Base-by-base conservation (phyloP, 2,888 invertebrate genomes). In the Malachius bipustulatus region DNA sequence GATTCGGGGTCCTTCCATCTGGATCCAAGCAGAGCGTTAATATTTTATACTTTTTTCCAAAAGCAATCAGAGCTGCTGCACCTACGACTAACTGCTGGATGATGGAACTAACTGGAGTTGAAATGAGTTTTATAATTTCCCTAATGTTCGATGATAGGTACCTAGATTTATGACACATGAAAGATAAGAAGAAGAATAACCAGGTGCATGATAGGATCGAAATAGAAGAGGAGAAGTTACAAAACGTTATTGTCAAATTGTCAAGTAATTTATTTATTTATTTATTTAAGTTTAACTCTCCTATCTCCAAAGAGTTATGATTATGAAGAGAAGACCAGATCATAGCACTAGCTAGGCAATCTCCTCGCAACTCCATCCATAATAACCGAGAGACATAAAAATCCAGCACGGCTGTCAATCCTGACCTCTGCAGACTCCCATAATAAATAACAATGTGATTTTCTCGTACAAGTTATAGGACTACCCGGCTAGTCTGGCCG, bases 391-490 rank as follows among this genome's bases (percentile, higher is more conserved):
- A 19, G 24, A 19, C 24, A 19, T 19, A 19, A 19, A 19, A 19
- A 19, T 19, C 24, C 24, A 19, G 24, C 34, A 26, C 29, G 38
- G 36, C 46, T 46, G 47, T 47, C 47, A 46, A 50, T 49, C 41
- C 35, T 48, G 48, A 49, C 50, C 52, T 50, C 41, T 43, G 43
- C 40, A 30, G 35, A 36, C 43, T 41, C 43, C 46, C 43, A 42
- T 39, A 40, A 56, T 58, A 58, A 58, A 58, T 58, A 50, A 56
- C 53, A 47, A 44, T 41, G 50, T 52, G 55, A 55, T 55, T 55
- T 54, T 53, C 53, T 54, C 47, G 47, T 50, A 54, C 55, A 53
- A 52, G 51, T 47, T 51, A 49, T 51, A 50, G 52, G 52, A 51
- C 52, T 54, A 50, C 49, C 54, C 54, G 47, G 32, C n/a, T n/a